Conservation (phyloP, 2,113 vertebrate species). For the Malurus melanocephalus region DNA sequence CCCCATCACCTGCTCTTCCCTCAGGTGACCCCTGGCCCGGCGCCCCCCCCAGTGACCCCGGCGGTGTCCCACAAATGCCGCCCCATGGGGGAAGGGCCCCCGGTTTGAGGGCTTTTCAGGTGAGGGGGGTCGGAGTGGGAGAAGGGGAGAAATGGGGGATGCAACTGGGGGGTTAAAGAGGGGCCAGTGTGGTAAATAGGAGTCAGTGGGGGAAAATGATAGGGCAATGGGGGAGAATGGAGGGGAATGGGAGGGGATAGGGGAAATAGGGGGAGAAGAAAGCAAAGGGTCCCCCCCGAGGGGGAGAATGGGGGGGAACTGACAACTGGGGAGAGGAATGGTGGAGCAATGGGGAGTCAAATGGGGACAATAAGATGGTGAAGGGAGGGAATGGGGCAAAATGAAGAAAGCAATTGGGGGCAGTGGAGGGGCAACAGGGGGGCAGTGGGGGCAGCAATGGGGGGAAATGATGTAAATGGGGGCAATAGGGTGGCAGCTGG, state of each 20-base stretch:
- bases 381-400: neutral
- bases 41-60: neutral
- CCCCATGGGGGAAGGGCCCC: neutral
- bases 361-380: neutral
- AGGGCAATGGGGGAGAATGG: neutral
- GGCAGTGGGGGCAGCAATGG: neutral
- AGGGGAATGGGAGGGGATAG: neutral
- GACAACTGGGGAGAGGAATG: neutral
- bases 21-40: neutral
- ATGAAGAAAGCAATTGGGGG: neutral
- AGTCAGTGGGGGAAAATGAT: neutral
- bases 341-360: neutral
- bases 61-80: neutral
- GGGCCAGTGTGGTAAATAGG: neutral
- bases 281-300: too few relatives aligned
- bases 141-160: neutral
- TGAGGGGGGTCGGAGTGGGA: neutral
- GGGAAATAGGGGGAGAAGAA: neutral
- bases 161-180: neutral
- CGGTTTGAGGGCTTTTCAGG: neutral
- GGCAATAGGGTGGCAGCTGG: neutral
- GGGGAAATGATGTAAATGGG: neutral
- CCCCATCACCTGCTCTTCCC: neutral
- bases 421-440: neutral
- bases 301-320: neutral